Percentiles rank a stretch among this genome's conserved stretches.
These are phyloP conservation scores for Drepana arcuata DNA, from an alignment of 1,140 invertebrate species.

Conservation along the genomic window DNA sequence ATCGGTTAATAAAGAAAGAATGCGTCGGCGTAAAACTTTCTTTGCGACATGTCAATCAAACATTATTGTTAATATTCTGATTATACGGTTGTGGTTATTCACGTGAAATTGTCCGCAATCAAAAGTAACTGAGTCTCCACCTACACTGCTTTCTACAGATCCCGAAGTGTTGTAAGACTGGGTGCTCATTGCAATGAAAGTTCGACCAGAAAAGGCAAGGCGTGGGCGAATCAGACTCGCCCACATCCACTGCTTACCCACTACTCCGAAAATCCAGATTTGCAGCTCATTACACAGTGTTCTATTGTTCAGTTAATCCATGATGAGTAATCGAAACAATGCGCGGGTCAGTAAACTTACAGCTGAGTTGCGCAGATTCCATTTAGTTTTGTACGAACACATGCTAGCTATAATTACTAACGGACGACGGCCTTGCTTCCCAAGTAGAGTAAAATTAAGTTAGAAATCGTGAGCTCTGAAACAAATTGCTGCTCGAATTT, in stretches of 20 bases:
- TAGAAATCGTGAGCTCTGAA: too few relatives aligned
- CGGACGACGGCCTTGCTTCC: constrained; percentile 11
- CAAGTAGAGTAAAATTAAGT: too few relatives aligned
- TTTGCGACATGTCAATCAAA: constrained; percentile 1
- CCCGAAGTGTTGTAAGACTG: constrained; percentile 7
- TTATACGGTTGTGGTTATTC: too few relatives aligned
- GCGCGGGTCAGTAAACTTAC: constrained; percentile 30
- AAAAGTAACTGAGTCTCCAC: constrained; percentile 21
- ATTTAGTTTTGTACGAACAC: too few relatives aligned
- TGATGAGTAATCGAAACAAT: constrained; percentile 16
- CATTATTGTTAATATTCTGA: constrained; percentile 4
- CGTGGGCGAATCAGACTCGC: constrained; percentile 24
- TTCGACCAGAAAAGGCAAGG: constrained; percentile 26
- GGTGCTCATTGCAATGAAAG: constrained; percentile 24
- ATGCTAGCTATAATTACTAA: constrained; percentile 24
- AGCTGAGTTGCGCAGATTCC: not conserved
- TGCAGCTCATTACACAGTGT: constrained; percentile 6
- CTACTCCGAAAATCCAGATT: constrained; percentile 10
- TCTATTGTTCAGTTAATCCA: constrained; percentile 4
- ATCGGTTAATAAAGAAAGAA: too few relatives aligned
- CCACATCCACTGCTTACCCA: constrained; percentile 14
- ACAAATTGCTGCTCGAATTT: too few relatives aligned
- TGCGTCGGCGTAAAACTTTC: too few relatives aligned
- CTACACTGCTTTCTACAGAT: constrained; percentile 32
- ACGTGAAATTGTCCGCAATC: constrained; percentile 10